Conservation (phyloP, 2,113 vertebrate genomes). For the Egretta garzetta region DNA sequence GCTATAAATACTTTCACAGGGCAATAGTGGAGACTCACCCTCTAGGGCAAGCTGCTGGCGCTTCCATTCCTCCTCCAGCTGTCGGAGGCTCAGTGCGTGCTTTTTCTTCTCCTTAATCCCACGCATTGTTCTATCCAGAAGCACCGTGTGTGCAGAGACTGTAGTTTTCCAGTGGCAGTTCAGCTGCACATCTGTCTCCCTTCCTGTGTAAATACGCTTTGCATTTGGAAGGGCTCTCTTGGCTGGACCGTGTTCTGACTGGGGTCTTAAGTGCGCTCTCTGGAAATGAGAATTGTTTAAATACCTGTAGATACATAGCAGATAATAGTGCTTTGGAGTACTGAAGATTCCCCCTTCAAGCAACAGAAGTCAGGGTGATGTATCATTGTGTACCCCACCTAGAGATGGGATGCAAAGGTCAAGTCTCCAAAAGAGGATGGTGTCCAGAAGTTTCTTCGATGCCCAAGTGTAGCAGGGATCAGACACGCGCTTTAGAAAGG, state of each 20-base stretch:
- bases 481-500: rapidly evolving
- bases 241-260: background rate
- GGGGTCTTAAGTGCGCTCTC: background rate
- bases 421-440: background rate
- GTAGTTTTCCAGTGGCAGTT: background rate
- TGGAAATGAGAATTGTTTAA: background rate
- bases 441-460: background rate
- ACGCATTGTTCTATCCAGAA: background rate
- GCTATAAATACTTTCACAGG: background rate
- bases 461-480: background rate
- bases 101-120: background rate
- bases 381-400: background rate
- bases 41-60: background rate
- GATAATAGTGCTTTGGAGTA: background rate
- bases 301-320: background rate
- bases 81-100: background rate
- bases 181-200: background rate
- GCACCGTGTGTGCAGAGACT: background rate
- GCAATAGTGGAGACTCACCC: background rate
- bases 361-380: background rate
- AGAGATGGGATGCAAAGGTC: background rate
- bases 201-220: background rate
- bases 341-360: background rate
- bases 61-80: background rate
- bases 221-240: background rate